phyloP scores from a whole-genome alignment of 2,797 vertebrate species.

The Sciurus vulgaris region DNA sequence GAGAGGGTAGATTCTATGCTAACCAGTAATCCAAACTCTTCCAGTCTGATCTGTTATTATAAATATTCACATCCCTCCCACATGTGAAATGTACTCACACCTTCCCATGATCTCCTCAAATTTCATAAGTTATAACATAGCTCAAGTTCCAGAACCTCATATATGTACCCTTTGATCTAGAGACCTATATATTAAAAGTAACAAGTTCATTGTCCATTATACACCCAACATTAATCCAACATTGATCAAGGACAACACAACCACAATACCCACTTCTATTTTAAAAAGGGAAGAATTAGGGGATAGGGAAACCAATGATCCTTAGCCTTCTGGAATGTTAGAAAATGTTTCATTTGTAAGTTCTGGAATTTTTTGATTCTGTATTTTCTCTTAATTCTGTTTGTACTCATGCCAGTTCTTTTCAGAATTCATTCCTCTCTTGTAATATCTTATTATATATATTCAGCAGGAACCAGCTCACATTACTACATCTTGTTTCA shows the following conservation, averaged over 20 bases:
- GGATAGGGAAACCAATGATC: not conserved
- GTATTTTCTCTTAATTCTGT: slow-evolving; percentile 56
- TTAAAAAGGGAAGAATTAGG: not conserved
- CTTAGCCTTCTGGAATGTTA: not conserved
- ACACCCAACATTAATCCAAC: not conserved
- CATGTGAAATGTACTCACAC: not conserved
- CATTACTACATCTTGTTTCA: not conserved
- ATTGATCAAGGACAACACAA: not conserved
- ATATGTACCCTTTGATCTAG: not conserved
- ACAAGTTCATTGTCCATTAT: not conserved
- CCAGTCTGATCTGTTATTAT: not conserved
- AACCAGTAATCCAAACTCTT: not conserved
- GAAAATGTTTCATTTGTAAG: slow-evolving; percentile 4
- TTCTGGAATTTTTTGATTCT: not conserved
- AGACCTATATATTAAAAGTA: not conserved
- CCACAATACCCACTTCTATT: not conserved
- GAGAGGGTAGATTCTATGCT: not conserved
- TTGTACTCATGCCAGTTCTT: not conserved
- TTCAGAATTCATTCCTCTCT: not conserved
- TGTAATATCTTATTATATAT: not conserved
- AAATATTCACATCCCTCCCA: not conserved
- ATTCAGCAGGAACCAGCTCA: not conserved
- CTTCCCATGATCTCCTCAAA: not conserved
- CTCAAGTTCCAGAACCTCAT: not conserved
- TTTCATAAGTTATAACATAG: slow-evolving; percentile 4